Evolutionary conservation across 2,113 vertebrate species (phyloP), one percentile per base, ranked within the genome.

Genomic region (Malurus melanocephalus): DNA sequence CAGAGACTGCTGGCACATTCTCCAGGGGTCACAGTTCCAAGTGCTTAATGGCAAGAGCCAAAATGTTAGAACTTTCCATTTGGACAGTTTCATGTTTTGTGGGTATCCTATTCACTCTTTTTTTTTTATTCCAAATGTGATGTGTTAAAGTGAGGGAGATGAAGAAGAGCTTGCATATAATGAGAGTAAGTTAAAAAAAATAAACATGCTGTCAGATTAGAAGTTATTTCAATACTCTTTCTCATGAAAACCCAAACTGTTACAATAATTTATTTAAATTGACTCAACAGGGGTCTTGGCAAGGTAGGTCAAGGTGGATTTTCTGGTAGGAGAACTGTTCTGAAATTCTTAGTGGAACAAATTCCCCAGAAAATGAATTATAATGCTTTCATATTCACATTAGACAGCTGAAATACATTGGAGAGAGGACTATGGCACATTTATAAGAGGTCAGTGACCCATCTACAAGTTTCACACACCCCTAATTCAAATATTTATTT

Each of bases 231-330:
- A 60, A 78, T 88, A 94, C 28, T 74, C 27, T 65, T 78, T 92
- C 79, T 88, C 27, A 65, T 56, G 52, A 86, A 95, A 95, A 86
- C 23, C 69, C 76, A 87, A 90, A 42, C 49, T 67, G 53, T 88
- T 94, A 30, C 23, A 86, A 20, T 56, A 85, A 86, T 94, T 90
- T 87, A 79, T 92, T 92, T 53, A 90, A 93, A 95, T 80, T 73
- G n/a, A 77, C 87, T 93, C 88, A 69, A 60, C 22, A 71, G 83
- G 73, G 52, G 42, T 87, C 93, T 92, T 80, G 85, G 76, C 61
- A 85, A 95, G 90, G 46, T 35, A 86, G 72, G 85, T 89, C 85
- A 91, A 94, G 80, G 92, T 88, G 78, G 78, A 88, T 94, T 96
- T 95, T 83, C 81, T 89, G 88, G 65, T 67, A 61, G 64, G 64